Evolutionary conservation across 1,140 invertebrate species (phyloP), one percentile per base, ranked within the genome.

Genomic region (Probaryconus sp.): DNA sequence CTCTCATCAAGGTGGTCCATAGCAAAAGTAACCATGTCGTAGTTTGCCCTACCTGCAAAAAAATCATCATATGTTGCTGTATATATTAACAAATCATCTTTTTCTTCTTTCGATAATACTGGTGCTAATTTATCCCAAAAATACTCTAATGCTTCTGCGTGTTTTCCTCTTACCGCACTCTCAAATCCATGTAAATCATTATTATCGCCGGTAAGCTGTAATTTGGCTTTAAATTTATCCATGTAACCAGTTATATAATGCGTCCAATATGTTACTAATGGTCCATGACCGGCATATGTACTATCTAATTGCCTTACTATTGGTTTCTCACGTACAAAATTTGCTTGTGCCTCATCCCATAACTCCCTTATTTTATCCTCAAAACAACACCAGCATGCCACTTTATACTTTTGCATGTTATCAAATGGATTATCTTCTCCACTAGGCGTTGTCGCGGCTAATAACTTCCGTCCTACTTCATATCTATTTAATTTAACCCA

Each of bases 401-500:
- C 38, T 42, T 42, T 42, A 42, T 42, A 42, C 14, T 42, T 42
- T 42, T 42, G 38, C 38, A 42, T 42, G n/a, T 42, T 42, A 42
- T 42, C n/a, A 42, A 42, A 42, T 42, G 38, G 38, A n/a, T 42
- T 42, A 13, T 42, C 38, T 20, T 42, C 38, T 20, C 38, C 38
- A 20, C 18, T 42, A 20, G 38, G 17, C 18, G 17, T 42, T 42
- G 16, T 42, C 16, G 38, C 17, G 13, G 38, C 38, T 20, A 42
- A 20, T 42, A 42, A 42, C 38, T 42, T 42, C 38, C 38, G 2
- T n/a, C 38, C 38, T 42, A 42, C 38, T 42, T 42, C 38, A 42
- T 42, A 42, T n/a, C 38, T 42, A 42, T 42, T 42, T 42, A 42
- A 42, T n/a, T n/a, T n/a, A n/a, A n/a, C n/a, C n/a, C n/a, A n/a